Base-by-base conservation (phyloP, 2,113 vertebrate genomes). In the Stictonetta naevosa region DNA sequence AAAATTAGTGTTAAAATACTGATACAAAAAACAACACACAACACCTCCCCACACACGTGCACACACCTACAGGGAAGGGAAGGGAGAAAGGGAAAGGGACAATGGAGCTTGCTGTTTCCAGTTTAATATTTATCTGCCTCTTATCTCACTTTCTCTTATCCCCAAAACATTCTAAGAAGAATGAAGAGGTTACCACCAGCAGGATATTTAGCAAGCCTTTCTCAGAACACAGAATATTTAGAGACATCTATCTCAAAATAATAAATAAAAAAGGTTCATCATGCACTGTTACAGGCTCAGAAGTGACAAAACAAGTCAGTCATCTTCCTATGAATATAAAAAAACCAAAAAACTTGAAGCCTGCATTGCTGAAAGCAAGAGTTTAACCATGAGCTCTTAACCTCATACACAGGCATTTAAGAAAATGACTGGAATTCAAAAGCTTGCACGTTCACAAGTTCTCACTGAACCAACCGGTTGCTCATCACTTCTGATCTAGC, bases 91-190 rank as follows among this genome's bases (percentile, higher is more conserved):
- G 58, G 66, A 94, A 86, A 74, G 12, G 92, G 16, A 87, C 82
- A 92, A 83, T 42, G 44, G 48, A 95, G 75, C 75, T 96, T 94
- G 93, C 82, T 93, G 77, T 87, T 95, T 89, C 94, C 87, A 92
- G 85, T 11, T 88, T 7, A 64, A 88, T 76, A 44, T 81, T 91
- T 94, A 62, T 88, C 46, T 94, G 85, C 55, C 69, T 74, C 66
- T 63, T 58, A 88, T 56, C 75, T 88, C 62, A 34, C 40, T 67
- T 77, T 81, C 52, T 86, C 67, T 52, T 77, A 56, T 52, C 80
- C 63, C 60, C 56, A 34, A 88, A 33, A 80, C 26, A 60, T 36
- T 75, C 73, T 59, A 63, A 66, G 74, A 8, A 84, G 63, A 36
- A 94, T 29, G 72, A 92, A 89, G 75, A 95, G 36, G 60, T 86